Evolutionary conservation across 30 jellyfish, hydroid and myxozoan species (phyloP), one percentile per base, ranked within the genome.

Genomic region (Aurelia sp.): DNA sequence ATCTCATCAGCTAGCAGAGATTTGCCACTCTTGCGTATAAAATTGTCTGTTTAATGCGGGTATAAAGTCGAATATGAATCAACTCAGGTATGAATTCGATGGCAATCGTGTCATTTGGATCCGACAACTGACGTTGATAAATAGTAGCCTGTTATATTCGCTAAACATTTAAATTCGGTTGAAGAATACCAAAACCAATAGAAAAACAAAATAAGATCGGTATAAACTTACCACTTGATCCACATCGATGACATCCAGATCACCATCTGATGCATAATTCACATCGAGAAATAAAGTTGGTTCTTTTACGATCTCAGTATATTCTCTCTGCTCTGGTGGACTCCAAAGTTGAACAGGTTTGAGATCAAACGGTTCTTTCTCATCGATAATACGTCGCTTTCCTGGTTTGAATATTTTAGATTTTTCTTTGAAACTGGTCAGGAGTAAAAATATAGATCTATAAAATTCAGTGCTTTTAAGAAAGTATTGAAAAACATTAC

Each of bases 181-280:
- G 15, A 9, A 9, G 55, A 0, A 44, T 44, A 44, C 55, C 15
- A 44, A 44, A 44, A 44, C 15, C 16, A 44, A 44, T 44, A 44
- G 1, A 44, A 44, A 7, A 44, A 44, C 13, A 3, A 44, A 44
- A 44, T 44, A 44, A 0, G 2, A 8, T 2, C 55, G 55, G 55
- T 44, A 9, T 44, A 9, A n/a, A 24, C 86, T 68, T 72, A 83
- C 92, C 85, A 27, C 17, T 19, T 83, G 81, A 11, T 58, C 31
- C 1, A 83, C 17, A 11, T 83, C 92, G 35, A 83, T 74, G 57
- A 55, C 44, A 58, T 83, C 92, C 35, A 83, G 31, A 40, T 83
- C 92, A 15, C 92, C 92, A 72, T 83, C 92, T 5, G 92, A 83
- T 69, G 69, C 82, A 72, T 83, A 83, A 71, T 83, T 83, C 72